These are phyloP conservation scores for Gnathonemus echidnorhynchus DNA, from an alignment of 2,113 vertebrate species.

Conservation along the genomic window DNA sequence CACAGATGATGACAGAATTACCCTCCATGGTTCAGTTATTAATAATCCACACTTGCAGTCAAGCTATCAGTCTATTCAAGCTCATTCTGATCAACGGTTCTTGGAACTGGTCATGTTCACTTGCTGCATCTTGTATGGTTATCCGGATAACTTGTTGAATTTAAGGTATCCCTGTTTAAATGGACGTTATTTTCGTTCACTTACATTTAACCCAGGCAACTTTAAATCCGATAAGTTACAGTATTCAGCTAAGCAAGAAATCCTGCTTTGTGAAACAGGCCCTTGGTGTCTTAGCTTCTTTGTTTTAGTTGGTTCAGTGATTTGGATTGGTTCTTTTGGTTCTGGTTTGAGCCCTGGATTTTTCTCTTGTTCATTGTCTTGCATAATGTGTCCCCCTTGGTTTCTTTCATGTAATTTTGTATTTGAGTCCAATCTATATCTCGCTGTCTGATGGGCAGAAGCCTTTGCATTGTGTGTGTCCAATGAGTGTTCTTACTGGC, in stretches of 20 bases:
- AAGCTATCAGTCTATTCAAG: background rate
- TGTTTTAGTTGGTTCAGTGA: background rate
- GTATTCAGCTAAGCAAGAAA: background rate
- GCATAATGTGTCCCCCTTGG: background rate
- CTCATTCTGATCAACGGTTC: background rate
- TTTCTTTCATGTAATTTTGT: background rate
- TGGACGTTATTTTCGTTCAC: background rate
- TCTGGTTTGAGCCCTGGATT: background rate
- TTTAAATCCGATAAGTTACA: background rate
- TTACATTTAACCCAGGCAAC: background rate
- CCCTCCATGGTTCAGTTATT: background rate
- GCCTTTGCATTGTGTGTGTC: background rate
- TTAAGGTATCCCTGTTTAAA: background rate
- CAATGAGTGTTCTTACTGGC: background rate
- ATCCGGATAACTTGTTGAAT: background rate
- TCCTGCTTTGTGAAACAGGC: background rate
- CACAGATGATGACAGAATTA: background rate
- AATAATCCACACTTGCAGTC: background rate
- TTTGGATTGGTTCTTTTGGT: background rate
- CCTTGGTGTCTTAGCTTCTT: background rate
- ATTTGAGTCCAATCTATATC: background rate
- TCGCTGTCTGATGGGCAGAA: background rate
- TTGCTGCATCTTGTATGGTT: background rate
- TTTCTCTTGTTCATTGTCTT: background rate
- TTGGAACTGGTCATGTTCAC: background rate